phyloP scores from a whole-genome alignment of 2,797 vertebrate species.

The Sarcophilus harrisii region DNA sequence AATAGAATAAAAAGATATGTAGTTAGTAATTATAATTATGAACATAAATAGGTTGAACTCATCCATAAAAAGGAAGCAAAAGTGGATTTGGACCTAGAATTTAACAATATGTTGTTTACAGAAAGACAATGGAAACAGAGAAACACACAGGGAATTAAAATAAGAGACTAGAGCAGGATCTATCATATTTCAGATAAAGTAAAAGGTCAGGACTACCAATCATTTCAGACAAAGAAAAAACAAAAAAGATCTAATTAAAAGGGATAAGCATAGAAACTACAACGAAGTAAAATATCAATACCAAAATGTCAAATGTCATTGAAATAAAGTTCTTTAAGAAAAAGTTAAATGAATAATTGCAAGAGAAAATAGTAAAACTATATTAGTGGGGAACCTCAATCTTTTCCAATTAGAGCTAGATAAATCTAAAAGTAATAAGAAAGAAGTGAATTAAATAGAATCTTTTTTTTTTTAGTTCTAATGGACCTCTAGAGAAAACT shows the following conservation, averaged over 20 bases:
- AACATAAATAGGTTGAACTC: neutral
- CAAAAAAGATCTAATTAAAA: neutral
- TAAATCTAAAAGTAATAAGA: neutral
- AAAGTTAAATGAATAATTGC: no score
- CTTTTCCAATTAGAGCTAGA: neutral
- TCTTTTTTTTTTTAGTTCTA: no score
- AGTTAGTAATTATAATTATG: neutral
- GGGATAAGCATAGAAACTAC: neutral
- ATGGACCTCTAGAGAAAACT: neutral
- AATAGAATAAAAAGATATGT: neutral
- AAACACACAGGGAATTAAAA: neutral
- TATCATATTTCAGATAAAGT: neutral
- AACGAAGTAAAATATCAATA: neutral
- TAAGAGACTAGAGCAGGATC: neutral
- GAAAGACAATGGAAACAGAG: neutral
- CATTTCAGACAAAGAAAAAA: neutral
- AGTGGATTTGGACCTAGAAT: neutral
- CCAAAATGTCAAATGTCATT: neutral
- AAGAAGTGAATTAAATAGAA: neutral
- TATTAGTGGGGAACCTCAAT: no score
- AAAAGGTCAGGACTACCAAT: neutral
- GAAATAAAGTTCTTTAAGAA: neutral
- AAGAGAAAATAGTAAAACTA: no score
- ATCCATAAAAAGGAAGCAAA: neutral
- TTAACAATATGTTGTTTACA: neutral